Evolutionary conservation across 2,888 invertebrate species (phyloP).

Genomic region (Folsomia manolachei): DNA sequence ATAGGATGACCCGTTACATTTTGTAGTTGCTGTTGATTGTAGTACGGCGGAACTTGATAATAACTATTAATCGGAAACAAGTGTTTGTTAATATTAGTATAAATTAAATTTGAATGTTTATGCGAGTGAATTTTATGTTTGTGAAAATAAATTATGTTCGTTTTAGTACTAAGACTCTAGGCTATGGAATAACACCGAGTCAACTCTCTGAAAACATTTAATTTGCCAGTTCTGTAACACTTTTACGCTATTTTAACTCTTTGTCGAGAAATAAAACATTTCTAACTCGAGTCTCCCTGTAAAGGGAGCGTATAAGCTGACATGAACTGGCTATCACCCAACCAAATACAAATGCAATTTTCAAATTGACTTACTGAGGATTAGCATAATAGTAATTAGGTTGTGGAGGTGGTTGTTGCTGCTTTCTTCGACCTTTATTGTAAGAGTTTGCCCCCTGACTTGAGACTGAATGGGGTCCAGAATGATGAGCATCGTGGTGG

Average conservation of each 20-base stretch:
- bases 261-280: slow-evolving; percentile 18
- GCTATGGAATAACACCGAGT: slow-evolving; percentile 6
- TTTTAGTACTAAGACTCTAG: slow-evolving; percentile 16
- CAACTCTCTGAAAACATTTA: slow-evolving; percentile 17
- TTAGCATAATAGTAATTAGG: slow-evolving; percentile 26
- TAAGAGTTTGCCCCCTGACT: slow-evolving; percentile 24
- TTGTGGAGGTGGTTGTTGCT: slow-evolving; percentile 32
- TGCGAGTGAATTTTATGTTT: background rate
- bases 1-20: slow-evolving; percentile 47
- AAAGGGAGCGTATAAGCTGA: slow-evolving; percentile 14
- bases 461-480: slow-evolving; percentile 24
- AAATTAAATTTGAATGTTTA: background rate
- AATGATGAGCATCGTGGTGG: slow-evolving; percentile 39
- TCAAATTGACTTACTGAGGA: slow-evolving; percentile 14
- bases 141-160: background rate
- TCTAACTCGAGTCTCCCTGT: background rate
- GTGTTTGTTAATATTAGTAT: background rate
- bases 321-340: slow-evolving; percentile 1
- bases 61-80: no score
- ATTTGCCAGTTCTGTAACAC: slow-evolving; percentile 17
- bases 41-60: slow-evolving; percentile 18
- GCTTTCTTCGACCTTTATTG: slow-evolving; percentile 26
- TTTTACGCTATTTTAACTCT: slow-evolving; percentile 3
- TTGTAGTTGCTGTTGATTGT: slow-evolving; percentile 42
- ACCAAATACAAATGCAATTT: background rate